Evolutionary conservation across 2,797 vertebrate genomes (phyloP).

Genomic region (Coccyzus lansbergi): DNA sequence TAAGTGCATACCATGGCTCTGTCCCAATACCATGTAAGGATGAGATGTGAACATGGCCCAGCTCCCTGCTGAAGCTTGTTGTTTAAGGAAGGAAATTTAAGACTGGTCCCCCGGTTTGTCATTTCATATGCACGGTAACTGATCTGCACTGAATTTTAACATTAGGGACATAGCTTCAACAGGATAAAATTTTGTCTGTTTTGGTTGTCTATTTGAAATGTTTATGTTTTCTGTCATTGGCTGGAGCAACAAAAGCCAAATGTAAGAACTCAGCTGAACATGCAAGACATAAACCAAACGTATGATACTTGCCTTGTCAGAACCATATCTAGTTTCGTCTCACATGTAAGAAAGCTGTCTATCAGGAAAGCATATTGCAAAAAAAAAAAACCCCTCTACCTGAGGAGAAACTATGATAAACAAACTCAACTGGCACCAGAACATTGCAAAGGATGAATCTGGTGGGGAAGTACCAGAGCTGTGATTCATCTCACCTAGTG

Average conservation of each 20-base stretch:
- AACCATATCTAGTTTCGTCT: neutral
- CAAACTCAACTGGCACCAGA: neutral
- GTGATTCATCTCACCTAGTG: neutral
- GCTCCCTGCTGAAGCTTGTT: neutral
- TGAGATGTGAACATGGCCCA: constrained; percentile 11
- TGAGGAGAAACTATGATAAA: neutral
- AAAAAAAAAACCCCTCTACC: neutral
- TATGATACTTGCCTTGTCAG: neutral
- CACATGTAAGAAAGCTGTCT: neutral
- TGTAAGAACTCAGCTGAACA: neutral
- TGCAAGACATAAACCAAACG: neutral
- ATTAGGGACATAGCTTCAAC: neutral
- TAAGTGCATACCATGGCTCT: neutral
- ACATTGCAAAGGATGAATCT: neutral
- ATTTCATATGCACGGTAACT: neutral
- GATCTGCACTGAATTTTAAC: neutral
- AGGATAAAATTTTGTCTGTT: neutral
- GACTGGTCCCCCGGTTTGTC: neutral
- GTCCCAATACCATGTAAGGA: constrained; percentile 45
- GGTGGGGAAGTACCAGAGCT: neutral
- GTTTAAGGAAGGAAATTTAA: neutral
- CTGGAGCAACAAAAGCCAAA: neutral
- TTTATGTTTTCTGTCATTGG: neutral
- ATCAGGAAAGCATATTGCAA: neutral
- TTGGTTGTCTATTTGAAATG: neutral